Conservation (phyloP, 1,140 invertebrate genomes). For the Scaptomyza montana region DNA sequence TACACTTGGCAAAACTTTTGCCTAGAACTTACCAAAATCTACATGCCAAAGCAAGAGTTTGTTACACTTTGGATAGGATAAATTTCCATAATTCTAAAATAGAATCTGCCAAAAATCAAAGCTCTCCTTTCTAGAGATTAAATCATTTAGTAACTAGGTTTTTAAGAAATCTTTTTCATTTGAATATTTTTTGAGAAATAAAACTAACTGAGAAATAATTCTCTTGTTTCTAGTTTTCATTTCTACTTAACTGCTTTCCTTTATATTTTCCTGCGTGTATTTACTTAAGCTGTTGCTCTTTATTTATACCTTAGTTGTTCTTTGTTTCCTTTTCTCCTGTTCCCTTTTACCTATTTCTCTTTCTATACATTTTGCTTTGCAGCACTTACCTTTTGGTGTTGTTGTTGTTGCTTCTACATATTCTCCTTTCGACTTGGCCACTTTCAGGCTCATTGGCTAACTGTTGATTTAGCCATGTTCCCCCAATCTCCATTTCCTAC, state of each 20-base stretch:
- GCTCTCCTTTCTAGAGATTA: no score
- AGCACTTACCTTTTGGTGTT: neutral
- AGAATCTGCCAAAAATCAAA: no score
- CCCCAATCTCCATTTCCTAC: neutral
- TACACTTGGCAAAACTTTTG: neutral
- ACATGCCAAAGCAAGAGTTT: no score
- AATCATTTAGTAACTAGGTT: no score
- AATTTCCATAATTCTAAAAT: no score
- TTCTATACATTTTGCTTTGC: neutral
- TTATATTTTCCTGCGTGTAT: neutral
- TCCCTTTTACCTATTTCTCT: neutral
- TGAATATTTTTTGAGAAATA: no score
- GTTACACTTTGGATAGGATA: no score
- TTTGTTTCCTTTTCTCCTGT: neutral
- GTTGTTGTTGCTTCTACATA: neutral
- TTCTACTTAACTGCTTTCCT: neutral
- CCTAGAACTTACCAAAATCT: no score
- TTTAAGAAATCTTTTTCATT: no score
- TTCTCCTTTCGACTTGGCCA: slow-evolving; percentile 29
- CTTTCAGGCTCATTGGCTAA: slow-evolving; percentile 80
- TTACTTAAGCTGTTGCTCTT: neutral
- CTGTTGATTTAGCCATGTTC: slow-evolving; percentile 72
- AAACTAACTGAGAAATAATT: no score
- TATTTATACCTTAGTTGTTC: neutral
- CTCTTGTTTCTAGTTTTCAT: slow-evolving; percentile 1